Evolutionary conservation across 92 coral and sea anemone species (phyloP).

Genomic region (Anthopleura xanthogrammica): DNA sequence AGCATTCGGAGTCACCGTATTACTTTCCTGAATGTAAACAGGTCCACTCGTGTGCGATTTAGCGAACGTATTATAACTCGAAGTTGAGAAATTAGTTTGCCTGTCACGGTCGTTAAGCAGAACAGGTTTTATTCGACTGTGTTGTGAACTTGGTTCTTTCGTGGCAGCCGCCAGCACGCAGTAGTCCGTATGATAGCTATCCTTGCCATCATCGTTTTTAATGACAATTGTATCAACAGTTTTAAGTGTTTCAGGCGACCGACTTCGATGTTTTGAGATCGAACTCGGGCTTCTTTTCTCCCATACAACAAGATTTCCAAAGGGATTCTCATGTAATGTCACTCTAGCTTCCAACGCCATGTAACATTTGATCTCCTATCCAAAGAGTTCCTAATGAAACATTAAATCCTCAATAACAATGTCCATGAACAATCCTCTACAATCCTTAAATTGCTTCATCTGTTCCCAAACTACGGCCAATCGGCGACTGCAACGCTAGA

Average conservation of each 20-base stretch:
- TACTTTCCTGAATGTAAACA: conserved; percentile 28
- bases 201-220: conserved; percentile 56
- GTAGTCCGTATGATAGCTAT: conserved; percentile 63
- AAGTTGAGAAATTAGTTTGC: conserved; percentile 52
- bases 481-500: conserved; percentile 37
- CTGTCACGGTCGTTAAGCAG: conserved; percentile 64
- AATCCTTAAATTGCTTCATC: conserved; percentile 47
- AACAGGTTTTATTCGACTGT: conserved; percentile 39
- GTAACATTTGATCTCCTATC: conserved; percentile 66
- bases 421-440: conserved; percentile 21
- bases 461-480: conserved; percentile 24
- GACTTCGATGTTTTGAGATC: conserved; percentile 71
- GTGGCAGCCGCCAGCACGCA: conserved; percentile 81
- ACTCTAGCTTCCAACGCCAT: conserved; percentile 88
- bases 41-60: conserved; percentile 72
- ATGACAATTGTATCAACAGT: conserved; percentile 66
- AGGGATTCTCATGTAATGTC: conserved; percentile 79
- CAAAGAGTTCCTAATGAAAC: conserved; percentile 32
- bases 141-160: conserved; percentile 51
- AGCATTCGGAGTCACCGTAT: neutral
- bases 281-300: conserved; percentile 66
- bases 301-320: conserved; percentile 76
- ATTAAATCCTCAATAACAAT: conserved; percentile 20
- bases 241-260: conserved; percentile 46
- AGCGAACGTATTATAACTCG: conserved; percentile 65